phyloP scores from a whole-genome alignment of 2,797 vertebrate genomes.

The Bufotes viridis region DNA sequence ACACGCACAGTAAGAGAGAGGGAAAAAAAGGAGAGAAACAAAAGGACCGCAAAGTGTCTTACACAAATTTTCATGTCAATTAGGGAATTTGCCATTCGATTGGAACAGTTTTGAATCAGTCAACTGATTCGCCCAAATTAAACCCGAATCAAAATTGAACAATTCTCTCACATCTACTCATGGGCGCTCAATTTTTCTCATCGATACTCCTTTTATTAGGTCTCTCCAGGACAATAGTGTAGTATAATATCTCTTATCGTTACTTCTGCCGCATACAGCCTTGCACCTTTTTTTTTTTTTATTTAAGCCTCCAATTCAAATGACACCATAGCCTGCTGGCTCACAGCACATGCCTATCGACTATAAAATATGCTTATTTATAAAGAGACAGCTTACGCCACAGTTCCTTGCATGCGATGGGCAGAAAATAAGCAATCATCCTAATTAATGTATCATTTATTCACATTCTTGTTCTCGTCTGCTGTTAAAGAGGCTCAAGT shows the following conservation, averaged over 20 bases:
- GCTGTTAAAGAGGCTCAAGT: conserved; percentile 32
- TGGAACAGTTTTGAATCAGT: too few relatives aligned
- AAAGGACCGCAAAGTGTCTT: too few relatives aligned
- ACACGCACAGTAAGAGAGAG: too few relatives aligned
- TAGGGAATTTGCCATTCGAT: too few relatives aligned
- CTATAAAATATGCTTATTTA: conserved; percentile 47
- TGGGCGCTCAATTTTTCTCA: background rate
- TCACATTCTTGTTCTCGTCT: conserved; percentile 48
- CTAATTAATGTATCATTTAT: conserved; percentile 50
- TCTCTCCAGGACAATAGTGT: background rate
- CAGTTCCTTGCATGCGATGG: conserved; percentile 4
- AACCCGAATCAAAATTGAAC: too few relatives aligned
- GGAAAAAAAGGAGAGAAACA: too few relatives aligned
- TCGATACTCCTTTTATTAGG: background rate
- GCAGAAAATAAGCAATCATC: conserved; percentile 49
- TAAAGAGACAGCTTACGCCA: conserved; percentile 22
- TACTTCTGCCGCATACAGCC: background rate
- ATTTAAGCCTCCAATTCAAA: conserved; percentile 20
- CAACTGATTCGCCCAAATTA: too few relatives aligned
- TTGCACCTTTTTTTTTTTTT: background rate
- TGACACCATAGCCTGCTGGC: conserved; percentile 13
- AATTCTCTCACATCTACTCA: too few relatives aligned
- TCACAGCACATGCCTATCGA: conserved; percentile 37
- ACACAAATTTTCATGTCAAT: too few relatives aligned
- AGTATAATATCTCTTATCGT: background rate